These are phyloP conservation scores for Zophobas morio DNA, from an alignment of 1,140 invertebrate genomes.

Conservation along the genomic window DNA sequence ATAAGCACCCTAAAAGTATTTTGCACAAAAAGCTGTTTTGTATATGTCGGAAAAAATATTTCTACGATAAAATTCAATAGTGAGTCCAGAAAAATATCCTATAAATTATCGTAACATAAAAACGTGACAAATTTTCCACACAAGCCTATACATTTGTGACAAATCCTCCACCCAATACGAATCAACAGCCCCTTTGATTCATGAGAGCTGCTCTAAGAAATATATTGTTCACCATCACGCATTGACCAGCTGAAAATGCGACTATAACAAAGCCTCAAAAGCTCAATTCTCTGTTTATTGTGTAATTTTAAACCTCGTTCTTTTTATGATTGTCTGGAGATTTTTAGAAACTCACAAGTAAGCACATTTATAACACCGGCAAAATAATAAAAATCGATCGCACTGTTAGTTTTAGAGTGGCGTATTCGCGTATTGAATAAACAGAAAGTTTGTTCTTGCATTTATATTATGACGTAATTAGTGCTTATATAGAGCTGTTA, in stretches of 20 bases:
- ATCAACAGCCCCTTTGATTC: slow-evolving; percentile 3
- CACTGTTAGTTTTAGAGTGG: background rate
- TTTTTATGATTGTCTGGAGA: background rate
- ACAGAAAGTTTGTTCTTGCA: slow-evolving; percentile 22
- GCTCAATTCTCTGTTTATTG: slow-evolving; percentile 11
- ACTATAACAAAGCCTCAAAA: background rate
- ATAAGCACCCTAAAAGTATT: too few relatives aligned
- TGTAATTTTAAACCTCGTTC: slow-evolving; percentile 8
- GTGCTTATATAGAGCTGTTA: slow-evolving; percentile 3
- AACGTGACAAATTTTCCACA: slow-evolving; percentile 2
- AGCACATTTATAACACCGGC: background rate
- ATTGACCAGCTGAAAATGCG: background rate
- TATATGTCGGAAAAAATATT: too few relatives aligned
- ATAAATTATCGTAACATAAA: slow-evolving; percentile 1
- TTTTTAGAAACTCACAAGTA: background rate
- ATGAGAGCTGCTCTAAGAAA: background rate
- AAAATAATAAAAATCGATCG: slow-evolving; percentile 8
- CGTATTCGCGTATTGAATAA: background rate
- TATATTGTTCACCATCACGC: background rate
- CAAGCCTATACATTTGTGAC: background rate
- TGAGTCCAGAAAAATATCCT: background rate
- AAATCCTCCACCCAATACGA: background rate
- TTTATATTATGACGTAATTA: slow-evolving; percentile 33
- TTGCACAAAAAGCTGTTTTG: too few relatives aligned
- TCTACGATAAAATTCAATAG: background rate